These are phyloP conservation scores for Grantiella picta DNA, from an alignment of 2,113 vertebrate species.

Conservation along the genomic window DNA sequence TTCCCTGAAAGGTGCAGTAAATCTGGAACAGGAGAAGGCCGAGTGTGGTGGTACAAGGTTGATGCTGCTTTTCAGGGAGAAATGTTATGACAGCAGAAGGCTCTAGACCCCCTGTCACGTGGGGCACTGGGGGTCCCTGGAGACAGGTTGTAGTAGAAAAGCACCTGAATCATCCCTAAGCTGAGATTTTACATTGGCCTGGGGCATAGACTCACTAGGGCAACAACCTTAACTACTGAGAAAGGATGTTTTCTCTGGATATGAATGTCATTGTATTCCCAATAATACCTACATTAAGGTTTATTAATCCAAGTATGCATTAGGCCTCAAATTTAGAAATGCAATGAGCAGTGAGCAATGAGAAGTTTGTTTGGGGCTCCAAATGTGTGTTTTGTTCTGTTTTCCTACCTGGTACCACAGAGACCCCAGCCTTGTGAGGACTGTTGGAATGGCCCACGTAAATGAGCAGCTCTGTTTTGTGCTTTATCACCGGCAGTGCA, in stretches of 20 bases:
- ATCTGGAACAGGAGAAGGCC: not conserved
- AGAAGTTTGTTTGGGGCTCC: not conserved
- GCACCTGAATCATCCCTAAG: not conserved
- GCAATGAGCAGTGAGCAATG: not conserved
- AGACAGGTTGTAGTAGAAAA: not conserved
- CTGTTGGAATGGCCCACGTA: not conserved
- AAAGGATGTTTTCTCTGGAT: not conserved
- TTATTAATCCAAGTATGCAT: not conserved
- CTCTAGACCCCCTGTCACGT: not conserved
- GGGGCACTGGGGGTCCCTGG: not conserved
- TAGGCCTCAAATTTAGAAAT: not conserved
- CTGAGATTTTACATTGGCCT: not conserved
- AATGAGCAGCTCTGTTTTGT: not conserved
- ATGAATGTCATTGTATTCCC: not conserved
- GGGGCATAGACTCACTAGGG: not conserved
- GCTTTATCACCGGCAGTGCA: not conserved
- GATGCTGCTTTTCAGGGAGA: not conserved
- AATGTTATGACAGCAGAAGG: not conserved
- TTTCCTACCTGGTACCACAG: not conserved
- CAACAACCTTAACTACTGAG: not conserved
- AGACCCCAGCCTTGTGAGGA: not conserved
- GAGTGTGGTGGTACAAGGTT: not conserved
- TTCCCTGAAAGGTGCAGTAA: not conserved
- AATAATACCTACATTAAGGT: not conserved
- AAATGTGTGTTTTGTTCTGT: not conserved